A percentile compares a stretch with the other conserved stretches of the same genome.
phyloP scores from a whole-genome alignment of 2,888 invertebrate species.

The Rhagonycha fulva region DNA sequence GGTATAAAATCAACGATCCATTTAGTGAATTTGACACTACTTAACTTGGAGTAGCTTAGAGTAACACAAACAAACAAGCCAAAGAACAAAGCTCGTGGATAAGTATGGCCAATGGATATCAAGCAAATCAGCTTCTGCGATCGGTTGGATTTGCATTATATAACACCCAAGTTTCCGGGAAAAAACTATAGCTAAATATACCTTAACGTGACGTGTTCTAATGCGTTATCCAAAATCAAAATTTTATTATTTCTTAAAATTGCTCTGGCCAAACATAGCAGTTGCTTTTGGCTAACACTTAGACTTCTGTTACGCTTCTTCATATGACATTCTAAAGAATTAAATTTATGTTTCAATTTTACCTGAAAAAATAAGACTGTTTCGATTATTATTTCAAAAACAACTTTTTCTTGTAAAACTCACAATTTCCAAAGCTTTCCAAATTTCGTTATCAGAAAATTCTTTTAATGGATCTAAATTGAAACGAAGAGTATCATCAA shows the following conservation, averaged over 20 bases:
- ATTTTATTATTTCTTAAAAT: constrained; percentile 79
- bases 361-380: constrained; percentile 58
- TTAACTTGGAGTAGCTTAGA: too few relatives aligned
- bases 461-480: constrained; percentile 84
- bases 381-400: constrained; percentile 46
- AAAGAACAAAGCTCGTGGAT: too few relatives aligned
- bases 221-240: constrained; percentile 87
- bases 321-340: constrained; percentile 66
- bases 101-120: too few relatives aligned
- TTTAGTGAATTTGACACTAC: too few relatives aligned
- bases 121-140: too few relatives aligned
- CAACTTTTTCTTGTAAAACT: constrained; percentile 36
- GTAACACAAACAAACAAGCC: too few relatives aligned
- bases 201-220: constrained; percentile 87
- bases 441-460: constrained; percentile 71
- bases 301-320: constrained; percentile 80
- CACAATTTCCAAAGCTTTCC: constrained; percentile 73
- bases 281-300: constrained; percentile 86
- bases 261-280: constrained; percentile 85
- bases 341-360: constrained; percentile 71
- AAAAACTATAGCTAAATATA: constrained; percentile 44
- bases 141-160: too few relatives aligned
- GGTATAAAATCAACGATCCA: too few relatives aligned
- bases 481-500: constrained; percentile 79
- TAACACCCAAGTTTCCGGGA: too few relatives aligned